Evolutionary conservation across 2,888 invertebrate species (phyloP).

Genomic region (Callimorpha dominula): DNA sequence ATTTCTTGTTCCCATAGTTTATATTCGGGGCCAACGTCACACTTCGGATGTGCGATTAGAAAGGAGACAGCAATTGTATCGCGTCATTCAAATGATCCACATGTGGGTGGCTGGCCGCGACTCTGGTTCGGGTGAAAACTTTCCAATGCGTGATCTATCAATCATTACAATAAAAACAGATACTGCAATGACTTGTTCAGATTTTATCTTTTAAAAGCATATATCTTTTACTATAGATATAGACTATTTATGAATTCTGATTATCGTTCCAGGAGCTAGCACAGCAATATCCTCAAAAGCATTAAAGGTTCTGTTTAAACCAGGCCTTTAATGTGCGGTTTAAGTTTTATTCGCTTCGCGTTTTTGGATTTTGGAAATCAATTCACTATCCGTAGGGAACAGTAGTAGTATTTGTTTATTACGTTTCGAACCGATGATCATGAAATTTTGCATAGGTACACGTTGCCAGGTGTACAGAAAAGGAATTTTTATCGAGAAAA

Average conservation of each 20-base stretch:
- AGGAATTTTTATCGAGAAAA: too few relatives aligned
- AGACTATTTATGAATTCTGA: not conserved
- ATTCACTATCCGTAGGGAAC: too few relatives aligned
- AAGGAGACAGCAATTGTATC: constrained; percentile 82
- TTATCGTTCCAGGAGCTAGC: not conserved
- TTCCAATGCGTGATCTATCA: constrained; percentile 44
- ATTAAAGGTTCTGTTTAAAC: too few relatives aligned
- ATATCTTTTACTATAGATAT: not conserved
- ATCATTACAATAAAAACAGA: constrained; percentile 18
- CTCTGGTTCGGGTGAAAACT: constrained; percentile 59
- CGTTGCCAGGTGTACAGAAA: too few relatives aligned
- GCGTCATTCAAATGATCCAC: constrained; percentile 67
- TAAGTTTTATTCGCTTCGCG: too few relatives aligned
- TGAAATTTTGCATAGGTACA: too few relatives aligned
- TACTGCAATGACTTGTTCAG: constrained; percentile 10
- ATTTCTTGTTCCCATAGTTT: constrained; percentile 84
- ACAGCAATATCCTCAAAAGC: not conserved
- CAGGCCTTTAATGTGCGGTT: constrained; percentile 1
- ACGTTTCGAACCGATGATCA: too few relatives aligned
- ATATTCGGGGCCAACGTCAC: constrained; percentile 83
- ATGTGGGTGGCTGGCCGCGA: constrained; percentile 72
- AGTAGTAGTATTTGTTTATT: too few relatives aligned
- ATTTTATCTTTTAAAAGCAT: constrained; percentile 17
- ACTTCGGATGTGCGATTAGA: constrained; percentile 82
- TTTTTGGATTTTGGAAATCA: too few relatives aligned